phyloP scores from a whole-genome alignment of 2,113 vertebrate genomes.

The Girardinichthys multiradiatus region DNA sequence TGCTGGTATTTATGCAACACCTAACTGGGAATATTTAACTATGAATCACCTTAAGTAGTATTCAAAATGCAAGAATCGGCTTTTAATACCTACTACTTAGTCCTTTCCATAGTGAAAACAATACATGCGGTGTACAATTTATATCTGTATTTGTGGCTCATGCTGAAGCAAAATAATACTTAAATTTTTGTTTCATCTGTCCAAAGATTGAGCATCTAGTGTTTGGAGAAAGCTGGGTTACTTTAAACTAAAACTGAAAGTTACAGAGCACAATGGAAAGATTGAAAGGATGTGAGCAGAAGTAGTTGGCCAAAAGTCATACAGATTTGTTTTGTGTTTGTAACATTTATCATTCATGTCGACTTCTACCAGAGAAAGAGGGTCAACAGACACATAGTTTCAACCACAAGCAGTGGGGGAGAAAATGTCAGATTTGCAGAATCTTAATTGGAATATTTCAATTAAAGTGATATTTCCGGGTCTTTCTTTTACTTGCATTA shows the following conservation, averaged over 20 bases:
- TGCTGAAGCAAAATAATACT: no score
- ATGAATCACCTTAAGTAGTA: not conserved
- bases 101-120: no score
- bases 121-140: no score
- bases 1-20: not conserved
- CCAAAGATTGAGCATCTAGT: not conserved
- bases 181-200: not conserved
- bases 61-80: not conserved
- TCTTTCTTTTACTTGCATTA: not conserved
- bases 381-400: not conserved
- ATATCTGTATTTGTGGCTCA: no score
- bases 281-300: not conserved
- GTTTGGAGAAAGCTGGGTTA: not conserved
- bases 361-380: not conserved
- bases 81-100: no score
- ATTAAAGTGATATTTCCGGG: not conserved
- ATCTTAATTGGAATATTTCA: not conserved
- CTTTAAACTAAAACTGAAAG: constrained; percentile 11
- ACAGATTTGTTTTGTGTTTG: not conserved
- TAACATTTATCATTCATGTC: not conserved
- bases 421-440: not conserved
- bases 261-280: not conserved
- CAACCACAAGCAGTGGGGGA: not conserved
- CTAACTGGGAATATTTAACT: not conserved
- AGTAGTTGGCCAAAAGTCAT: not conserved